Evolutionary conservation across 2,113 vertebrate species (phyloP), one percentile per base, ranked within the genome.

Genomic region (Clupea harengus): DNA sequence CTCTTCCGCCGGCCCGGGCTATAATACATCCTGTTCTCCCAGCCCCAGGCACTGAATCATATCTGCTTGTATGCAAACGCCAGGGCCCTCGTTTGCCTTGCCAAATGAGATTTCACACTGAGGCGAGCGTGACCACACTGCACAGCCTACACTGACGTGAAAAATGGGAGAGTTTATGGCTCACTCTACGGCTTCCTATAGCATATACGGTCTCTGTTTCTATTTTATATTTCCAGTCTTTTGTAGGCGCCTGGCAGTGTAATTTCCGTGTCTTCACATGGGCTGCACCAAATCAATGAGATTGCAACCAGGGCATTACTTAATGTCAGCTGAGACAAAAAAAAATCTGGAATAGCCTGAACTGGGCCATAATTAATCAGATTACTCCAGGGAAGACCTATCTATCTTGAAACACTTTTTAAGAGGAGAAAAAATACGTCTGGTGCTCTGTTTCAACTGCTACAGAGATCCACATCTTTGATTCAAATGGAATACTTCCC

Each of bases 101-200:
- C 82, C 46, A 80, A 87, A 85, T 85, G 39, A 85, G 67, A 85
- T 85, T 83, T 49, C 84, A 85, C 81, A 85, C 67, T 44, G 72
- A 20, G 45, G 45, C 54, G 82, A 6, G 82, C 25, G 8, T 72
- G 64, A 28, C 60, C 6, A 25, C 10, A 8, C 8, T 13, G n/a
- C 64, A 60, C 54, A 2, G 54, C 54, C 11, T 18, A 20, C 15
- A 15, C 54, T n/a, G 6, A 20, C 17, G 11, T 72, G 32, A 9
- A 72, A 54, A 72, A 28, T 7, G n/a, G 10, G 64, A 72, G 64
- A 60, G 25, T 72, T 72, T 72, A 72, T 72, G 64, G 64, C 64
- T 32, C 64, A 13, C 64, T 28, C 64, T 9, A 8, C 28, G 64
- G 28, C 25, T 28, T 72, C 64, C 28, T 72, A 72, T 72, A 72